Evolutionary conservation across 1,140 invertebrate species (phyloP).

Genomic region (Sitobion miscanthi): DNA sequence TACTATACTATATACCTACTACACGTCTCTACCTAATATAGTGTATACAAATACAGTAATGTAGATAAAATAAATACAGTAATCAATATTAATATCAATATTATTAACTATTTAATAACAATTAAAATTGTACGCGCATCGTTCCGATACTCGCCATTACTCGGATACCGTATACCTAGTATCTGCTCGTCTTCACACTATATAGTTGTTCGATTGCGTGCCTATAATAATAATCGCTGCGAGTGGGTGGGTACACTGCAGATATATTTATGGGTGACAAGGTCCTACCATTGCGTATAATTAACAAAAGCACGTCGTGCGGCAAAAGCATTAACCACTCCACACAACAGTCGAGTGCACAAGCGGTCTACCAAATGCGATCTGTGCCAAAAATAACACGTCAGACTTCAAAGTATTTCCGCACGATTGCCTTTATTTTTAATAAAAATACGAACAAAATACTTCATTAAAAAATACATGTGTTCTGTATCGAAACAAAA

Average conservation of each 20-base stretch:
- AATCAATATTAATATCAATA: not conserved
- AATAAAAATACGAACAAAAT: not conserved
- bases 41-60: too few relatives aligned
- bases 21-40: too few relatives aligned
- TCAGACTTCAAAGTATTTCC: not conserved
- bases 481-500: not conserved
- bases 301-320: not conserved
- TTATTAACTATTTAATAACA: not conserved
- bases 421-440: not conserved
- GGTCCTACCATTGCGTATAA: not conserved
- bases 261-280: not conserved
- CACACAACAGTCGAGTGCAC: not conserved
- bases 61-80: too few relatives aligned
- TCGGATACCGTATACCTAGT: not conserved
- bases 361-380: not conserved
- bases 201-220: not conserved
- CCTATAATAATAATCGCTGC: not conserved
- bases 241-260: not conserved
- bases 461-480: not conserved
- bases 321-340: not conserved
- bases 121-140: not conserved
- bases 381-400: not conserved
- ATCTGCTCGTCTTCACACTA: not conserved
- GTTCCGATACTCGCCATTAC: not conserved
- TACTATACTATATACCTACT: too few relatives aligned